Base-by-base conservation (phyloP, 2,888 invertebrate genomes). In the Trimorus sp. region DNA sequence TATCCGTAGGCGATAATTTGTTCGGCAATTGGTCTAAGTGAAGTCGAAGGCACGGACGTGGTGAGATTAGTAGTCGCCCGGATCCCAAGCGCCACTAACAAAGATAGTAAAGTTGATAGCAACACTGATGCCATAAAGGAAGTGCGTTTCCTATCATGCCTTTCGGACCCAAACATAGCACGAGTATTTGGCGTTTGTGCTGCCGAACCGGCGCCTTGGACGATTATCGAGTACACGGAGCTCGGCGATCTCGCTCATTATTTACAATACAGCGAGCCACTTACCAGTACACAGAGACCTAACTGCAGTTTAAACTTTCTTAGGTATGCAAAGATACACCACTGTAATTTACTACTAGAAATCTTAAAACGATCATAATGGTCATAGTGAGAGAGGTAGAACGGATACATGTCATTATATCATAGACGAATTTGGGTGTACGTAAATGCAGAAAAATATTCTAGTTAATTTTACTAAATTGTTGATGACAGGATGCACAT, bases 201-300 rank as follows among this genome's bases (percentile, higher is more conserved):
- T 7, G 91, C 92, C 36, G 93, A 94, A 85, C 86, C 89, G 14
- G 94, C 94, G 84, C 93, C 94, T 69, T 94, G 95, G 93, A 94
- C 95, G 87, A 93, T 96, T 68, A 93, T 95, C 85, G 96, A 96
- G 91, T 95, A 95, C 91, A 94, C 95, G 90, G 95, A 95, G 87
- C 94, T 95, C 89, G 96, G 96, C 9, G 96, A 96, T 91, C 93
- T 96, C 80, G 94, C 95, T 86, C 95, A 95, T 90, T 95, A 95
- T 91, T 91, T 94, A 79, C 93, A 93, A 88, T 91, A 92, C 86
- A 90, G 91, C 82, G 91, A 91, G 74, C 91, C 92, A 59, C 89
- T 90, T 70, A 90, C 91, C 71, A 89, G 89, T 79, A 87, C 90
- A 51, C 87, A 89, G 79, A 88, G 90, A 84, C 90, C 92, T 42